These are phyloP conservation scores for Agrypnus murinus DNA, from an alignment of 2,888 invertebrate species.

Conservation along the genomic window DNA sequence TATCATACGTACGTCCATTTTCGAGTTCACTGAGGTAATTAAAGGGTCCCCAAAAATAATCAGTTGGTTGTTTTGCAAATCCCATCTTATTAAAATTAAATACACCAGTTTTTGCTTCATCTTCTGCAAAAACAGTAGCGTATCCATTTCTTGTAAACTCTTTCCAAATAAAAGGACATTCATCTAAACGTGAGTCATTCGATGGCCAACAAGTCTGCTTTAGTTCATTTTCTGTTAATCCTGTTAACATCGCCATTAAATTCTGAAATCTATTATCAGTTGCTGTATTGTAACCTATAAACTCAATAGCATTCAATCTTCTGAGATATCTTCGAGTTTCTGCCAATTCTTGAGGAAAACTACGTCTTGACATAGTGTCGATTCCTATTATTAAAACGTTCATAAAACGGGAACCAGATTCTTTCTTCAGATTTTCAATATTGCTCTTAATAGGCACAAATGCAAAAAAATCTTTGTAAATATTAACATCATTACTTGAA, in stretches of 20 bases:
- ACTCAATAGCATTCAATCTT: constrained; percentile 81
- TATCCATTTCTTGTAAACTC: constrained; percentile 82
- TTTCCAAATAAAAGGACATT: constrained; percentile 90
- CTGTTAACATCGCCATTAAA: constrained; percentile 86
- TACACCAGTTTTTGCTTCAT: constrained; percentile 84
- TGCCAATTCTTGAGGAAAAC: constrained; percentile 88
- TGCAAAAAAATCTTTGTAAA: constrained; percentile 82
- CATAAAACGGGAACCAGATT: constrained; percentile 60
- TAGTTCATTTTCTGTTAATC: constrained; percentile 80
- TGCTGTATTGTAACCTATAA: constrained; percentile 94
- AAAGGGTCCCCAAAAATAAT: constrained; percentile 88
- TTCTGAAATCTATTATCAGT: constrained; percentile 97
- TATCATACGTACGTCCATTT: constrained; percentile 78
- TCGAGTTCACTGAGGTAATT: constrained; percentile 80
- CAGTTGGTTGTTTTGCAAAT: constrained; percentile 86
- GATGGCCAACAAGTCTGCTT: constrained; percentile 77
- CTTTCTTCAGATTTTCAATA: background rate
- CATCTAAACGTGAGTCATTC: constrained; percentile 77
- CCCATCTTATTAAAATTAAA: constrained; percentile 88
- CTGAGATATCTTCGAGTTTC: constrained; percentile 73
- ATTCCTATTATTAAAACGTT: constrained; percentile 89
- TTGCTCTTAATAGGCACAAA: constrained; percentile 74
- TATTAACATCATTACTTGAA: constrained; percentile 69
- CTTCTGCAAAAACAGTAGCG: constrained; percentile 88
- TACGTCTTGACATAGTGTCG: constrained; percentile 89